Evolutionary conservation across 2,888 invertebrate genomes (phyloP).

Genomic region (Drosophila siamana): DNA sequence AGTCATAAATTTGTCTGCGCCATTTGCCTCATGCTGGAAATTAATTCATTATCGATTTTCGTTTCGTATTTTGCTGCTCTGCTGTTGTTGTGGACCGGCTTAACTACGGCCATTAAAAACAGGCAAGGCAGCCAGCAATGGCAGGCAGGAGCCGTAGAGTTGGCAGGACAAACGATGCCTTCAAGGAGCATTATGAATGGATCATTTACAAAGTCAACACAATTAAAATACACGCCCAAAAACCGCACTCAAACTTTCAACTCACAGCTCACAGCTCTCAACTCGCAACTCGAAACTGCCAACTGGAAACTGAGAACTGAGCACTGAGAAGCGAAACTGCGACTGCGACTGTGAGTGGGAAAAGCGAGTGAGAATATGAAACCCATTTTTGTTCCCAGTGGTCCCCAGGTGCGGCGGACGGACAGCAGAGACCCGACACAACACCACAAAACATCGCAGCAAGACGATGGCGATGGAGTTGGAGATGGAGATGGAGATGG

Average conservation of each 20-base stretch:
- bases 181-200: constrained; percentile 73
- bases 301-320: neutral
- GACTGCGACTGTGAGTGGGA: constrained; percentile 3
- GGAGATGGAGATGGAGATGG: neutral
- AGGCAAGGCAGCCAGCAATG: constrained; percentile 14
- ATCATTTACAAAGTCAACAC: constrained; percentile 77
- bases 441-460: neutral
- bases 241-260: constrained; percentile 31
- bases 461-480: neutral
- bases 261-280: too few relatives aligned
- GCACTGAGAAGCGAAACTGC: neutral
- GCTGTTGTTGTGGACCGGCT: constrained; percentile 28
- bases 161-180: constrained; percentile 46
- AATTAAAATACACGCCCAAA: constrained; percentile 69
- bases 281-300: neutral
- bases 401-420: neutral
- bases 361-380: constrained; percentile 14
- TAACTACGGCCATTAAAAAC: constrained; percentile 52
- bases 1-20: constrained; percentile 72
- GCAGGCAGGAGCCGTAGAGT: constrained; percentile 10
- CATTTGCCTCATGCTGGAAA: constrained; percentile 68
- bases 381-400: constrained; percentile 38
- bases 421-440: neutral
- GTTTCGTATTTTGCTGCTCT: constrained; percentile 38
- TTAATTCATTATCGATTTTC: constrained; percentile 78